A percentile compares a stretch with the other conserved stretches of the same genome.
These are phyloP conservation scores for Ursus arctos DNA, from an alignment of 2,113 vertebrate genomes.

Conservation along the genomic window DNA sequence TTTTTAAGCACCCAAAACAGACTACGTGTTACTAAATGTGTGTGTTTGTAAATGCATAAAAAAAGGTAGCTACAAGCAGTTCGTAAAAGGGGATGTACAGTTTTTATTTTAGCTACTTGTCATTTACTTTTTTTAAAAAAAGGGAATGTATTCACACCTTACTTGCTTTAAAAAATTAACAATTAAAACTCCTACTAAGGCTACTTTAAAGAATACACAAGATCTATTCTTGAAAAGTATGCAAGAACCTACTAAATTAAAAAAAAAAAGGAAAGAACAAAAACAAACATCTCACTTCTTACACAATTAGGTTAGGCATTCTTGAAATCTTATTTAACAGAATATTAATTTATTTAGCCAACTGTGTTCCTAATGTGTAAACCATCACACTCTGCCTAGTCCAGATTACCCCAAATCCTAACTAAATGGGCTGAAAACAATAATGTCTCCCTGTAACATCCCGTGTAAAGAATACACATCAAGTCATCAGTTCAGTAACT, in stretches of 20 bases:
- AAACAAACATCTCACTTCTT: neutral
- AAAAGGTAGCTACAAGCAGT: neutral
- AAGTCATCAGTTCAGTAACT: neutral
- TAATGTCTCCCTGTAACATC: neutral
- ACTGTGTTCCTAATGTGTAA: neutral
- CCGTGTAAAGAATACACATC: neutral
- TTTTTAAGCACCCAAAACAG: conserved; percentile 37
- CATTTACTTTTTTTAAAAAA: neutral
- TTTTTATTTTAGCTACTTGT: neutral
- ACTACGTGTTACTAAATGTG: neutral
- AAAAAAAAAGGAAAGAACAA: neutral
- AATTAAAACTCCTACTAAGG: conserved; percentile 19
- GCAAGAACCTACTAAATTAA: neutral
- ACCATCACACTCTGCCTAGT: neutral
- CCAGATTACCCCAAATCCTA: neutral
- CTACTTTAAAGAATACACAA: neutral
- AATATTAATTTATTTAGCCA: neutral
- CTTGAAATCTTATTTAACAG: conserved; percentile 2
- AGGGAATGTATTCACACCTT: neutral
- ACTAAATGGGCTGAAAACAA: neutral
- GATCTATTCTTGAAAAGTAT: neutral
- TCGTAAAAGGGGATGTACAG: neutral
- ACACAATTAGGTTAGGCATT: neutral
- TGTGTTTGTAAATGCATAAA: neutral
- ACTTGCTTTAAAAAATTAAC: conserved; percentile 39